These are phyloP conservation scores for Orchesella flavescens DNA, from an alignment of 2,888 invertebrate species.

Conservation along the genomic window DNA sequence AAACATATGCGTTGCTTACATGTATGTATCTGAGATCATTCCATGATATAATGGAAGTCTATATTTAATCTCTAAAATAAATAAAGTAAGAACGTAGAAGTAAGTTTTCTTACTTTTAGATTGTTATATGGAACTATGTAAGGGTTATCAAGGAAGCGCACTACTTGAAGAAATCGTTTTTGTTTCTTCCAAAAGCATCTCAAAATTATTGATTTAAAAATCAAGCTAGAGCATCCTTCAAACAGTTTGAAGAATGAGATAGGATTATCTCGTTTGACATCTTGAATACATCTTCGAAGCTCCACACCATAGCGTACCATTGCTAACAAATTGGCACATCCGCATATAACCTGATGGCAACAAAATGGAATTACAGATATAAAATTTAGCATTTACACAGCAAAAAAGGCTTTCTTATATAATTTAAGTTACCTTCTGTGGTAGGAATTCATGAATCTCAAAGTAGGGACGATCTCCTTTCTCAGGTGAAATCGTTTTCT, in stretches of 20 bases:
- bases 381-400: too few species aligned
- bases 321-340: conserved; percentile 18
- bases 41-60: too few species aligned
- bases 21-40: too few species aligned
- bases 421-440: conserved; percentile 34
- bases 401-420: too few species aligned
- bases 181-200: conserved; percentile 48
- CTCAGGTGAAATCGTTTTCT: conserved; percentile 15
- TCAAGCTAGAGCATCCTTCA: conserved; percentile 37
- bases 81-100: too few species aligned
- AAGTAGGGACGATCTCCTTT: conserved; percentile 4
- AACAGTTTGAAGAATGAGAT: conserved; percentile 55
- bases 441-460: conserved; percentile 35
- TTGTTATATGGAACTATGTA: conserved; percentile 36
- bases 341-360: conserved; percentile 32
- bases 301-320: conserved; percentile 24
- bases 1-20: not conserved
- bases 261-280: conserved; percentile 34
- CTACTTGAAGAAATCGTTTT: conserved; percentile 25
- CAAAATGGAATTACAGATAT: not conserved
- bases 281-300: conserved; percentile 39
- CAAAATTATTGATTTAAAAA: conserved; percentile 41
- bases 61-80: too few species aligned
- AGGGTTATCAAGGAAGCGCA: conserved; percentile 32
- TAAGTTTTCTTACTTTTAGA: conserved; percentile 50